Conservation (phyloP, 2,888 invertebrate genomes). For the Pterostichus niger region DNA sequence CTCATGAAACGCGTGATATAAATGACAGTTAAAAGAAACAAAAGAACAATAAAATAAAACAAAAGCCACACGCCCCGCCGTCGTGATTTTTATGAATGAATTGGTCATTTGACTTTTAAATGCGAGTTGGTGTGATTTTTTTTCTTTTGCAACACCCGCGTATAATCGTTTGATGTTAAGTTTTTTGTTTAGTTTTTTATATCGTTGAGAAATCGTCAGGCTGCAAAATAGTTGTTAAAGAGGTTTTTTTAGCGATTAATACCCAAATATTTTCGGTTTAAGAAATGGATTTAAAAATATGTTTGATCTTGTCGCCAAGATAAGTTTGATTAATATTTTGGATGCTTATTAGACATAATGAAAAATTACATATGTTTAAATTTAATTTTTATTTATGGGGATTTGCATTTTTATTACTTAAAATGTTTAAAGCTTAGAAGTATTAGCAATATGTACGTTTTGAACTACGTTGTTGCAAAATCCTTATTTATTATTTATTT, state of each 20-base stretch:
- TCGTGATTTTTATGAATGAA: conserved; percentile 54
- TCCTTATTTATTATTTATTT: not conserved
- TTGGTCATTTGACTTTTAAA: conserved; percentile 48
- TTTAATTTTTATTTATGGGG: conserved; percentile 7
- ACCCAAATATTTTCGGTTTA: not conserved
- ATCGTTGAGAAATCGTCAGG: not conserved
- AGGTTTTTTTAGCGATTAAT: not conserved
- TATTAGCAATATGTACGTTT: not conserved
- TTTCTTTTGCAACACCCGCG: conserved; percentile 1
- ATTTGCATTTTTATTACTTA: conserved; percentile 3
- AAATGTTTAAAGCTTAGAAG: not conserved
- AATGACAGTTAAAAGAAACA: conserved; percentile 26
- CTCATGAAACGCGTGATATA: not conserved
- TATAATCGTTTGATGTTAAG: not conserved
- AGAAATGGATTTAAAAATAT: not conserved
- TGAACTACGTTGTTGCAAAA: conserved; percentile 1
- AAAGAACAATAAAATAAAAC: conserved; percentile 2
- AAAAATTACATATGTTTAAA: not conserved
- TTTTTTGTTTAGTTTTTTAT: not conserved
- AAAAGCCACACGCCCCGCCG: conserved; percentile 32
- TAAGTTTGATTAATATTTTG: not conserved
- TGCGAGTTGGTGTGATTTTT: not conserved
- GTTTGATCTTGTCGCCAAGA: not conserved
- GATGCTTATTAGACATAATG: not conserved
- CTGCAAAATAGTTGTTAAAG: not conserved